These are phyloP conservation scores for Pterophyllum scalare DNA, from an alignment of 2,113 vertebrate species.

Conservation along the genomic window DNA sequence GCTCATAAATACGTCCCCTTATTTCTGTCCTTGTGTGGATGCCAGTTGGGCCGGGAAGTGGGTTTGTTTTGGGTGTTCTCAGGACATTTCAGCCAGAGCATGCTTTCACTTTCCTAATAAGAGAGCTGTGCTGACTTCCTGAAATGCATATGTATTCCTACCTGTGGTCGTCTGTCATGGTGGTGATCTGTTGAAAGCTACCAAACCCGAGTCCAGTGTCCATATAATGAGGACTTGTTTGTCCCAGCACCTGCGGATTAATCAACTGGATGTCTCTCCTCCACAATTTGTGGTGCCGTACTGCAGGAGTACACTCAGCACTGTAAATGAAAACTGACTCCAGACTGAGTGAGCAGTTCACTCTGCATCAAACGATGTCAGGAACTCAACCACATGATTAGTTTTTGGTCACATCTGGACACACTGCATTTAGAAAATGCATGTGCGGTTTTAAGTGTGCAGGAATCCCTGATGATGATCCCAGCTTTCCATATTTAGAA, in stretches of 20 bases:
- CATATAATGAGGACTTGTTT: conserved; percentile 77
- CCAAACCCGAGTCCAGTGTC: conserved; percentile 65
- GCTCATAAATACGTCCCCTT: conserved; percentile 81
- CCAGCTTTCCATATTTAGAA: conserved; percentile 45
- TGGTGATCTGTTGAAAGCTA: conserved; percentile 80
- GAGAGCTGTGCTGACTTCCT: conserved; percentile 74
- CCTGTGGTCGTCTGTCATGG: conserved; percentile 77
- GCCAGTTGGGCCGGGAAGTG: conserved; percentile 74
- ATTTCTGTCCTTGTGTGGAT: conserved; percentile 74
- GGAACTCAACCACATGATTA: conserved; percentile 56
- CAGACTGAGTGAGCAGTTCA: conserved; percentile 46
- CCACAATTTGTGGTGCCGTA: conserved; percentile 52
- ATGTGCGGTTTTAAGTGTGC: conserved; percentile 26
- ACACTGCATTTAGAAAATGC: conserved; percentile 43
- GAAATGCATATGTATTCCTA: conserved; percentile 75
- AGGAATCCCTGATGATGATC: conserved; percentile 36
- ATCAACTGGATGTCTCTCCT: conserved; percentile 63
- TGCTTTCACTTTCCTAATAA: conserved; percentile 73
- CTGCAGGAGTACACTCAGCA: conserved; percentile 46
- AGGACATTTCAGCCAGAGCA: conserved; percentile 65
- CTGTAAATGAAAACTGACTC: conserved; percentile 50
- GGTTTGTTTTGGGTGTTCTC: conserved; percentile 84
- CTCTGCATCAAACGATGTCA: conserved; percentile 47
- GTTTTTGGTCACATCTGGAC: conserved; percentile 62
- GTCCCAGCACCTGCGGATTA: conserved; percentile 68